Base-by-base conservation (phyloP, 2,797 vertebrate species). In the Pterois miles region DNA sequence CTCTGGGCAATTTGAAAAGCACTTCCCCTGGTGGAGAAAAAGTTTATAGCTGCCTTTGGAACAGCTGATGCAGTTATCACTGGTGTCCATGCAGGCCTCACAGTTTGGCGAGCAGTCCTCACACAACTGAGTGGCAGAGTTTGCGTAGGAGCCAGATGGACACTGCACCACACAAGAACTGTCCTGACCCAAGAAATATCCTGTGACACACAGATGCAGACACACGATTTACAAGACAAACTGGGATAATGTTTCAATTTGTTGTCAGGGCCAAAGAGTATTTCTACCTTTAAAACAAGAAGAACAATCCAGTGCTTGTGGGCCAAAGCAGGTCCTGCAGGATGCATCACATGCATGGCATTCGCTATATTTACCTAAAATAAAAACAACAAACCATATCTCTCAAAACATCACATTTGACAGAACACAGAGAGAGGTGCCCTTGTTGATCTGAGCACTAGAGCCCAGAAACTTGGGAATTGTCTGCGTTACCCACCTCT, bases 1-100 rank as follows among this genome's bases (percentile, higher is more conserved):
- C 95, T 96, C 95, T n/a, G 95, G 96, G 72, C 96, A 96, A 66
- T 94, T 91, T 1, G 93, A 95, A 94, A 93, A 95, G 84, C 95
- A 96, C 27, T 70, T 91, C 14, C 95, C 95, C 90, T 93, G 89
- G 82, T 96, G 93, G 29, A 96, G 93, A 71, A 95, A 95, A 14
- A 94, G 93, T 58, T 88, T 91, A 69, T 92, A 92, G 58, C 85
- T 84, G 71, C 87, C 86, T 58, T 81, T 91, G 66, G 91, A 90
- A 68, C 96, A 96, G 90, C 93, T 95, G 60, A 95, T 77, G 85
- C 95, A 96, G 77, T 90, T 87, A 48, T 95, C 93, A 16, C 86
- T 93, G 59, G 78, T 84, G 54, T 89, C 92, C 57, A 83, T 71
- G 43, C 96, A 96, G 12, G 87, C 83, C 66, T 95, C 90, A 75